phyloP scores from a whole-genome alignment of 1,140 invertebrate genomes.

The Drosophila sproati region DNA sequence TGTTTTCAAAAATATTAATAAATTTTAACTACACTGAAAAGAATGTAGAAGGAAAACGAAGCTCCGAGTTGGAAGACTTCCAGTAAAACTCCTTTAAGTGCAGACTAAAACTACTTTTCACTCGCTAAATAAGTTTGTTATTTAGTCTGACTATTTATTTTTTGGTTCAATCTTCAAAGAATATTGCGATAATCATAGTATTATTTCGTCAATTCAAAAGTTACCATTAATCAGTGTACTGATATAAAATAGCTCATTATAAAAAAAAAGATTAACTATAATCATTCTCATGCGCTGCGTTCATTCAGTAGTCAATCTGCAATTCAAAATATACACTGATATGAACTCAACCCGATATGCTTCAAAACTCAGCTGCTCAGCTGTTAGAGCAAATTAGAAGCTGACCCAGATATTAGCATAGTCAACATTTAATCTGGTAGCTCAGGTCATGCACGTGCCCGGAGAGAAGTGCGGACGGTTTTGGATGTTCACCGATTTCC shows the following conservation, averaged over 20 bases:
- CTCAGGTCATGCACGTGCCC: slow-evolving; percentile 19
- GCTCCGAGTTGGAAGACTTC: too few relatives aligned
- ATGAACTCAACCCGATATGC: slow-evolving; percentile 1
- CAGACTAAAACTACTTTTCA: too few relatives aligned
- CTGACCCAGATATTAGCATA: slow-evolving; percentile 23
- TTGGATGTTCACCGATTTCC: slow-evolving; percentile 30
- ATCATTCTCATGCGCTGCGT: not conserved
- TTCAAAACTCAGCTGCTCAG: not conserved
- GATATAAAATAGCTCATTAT: not conserved
- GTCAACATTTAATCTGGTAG: slow-evolving; percentile 21
- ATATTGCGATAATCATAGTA: too few relatives aligned
- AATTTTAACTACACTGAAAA: too few relatives aligned
- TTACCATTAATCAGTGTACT: too few relatives aligned
- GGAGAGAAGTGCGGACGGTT: slow-evolving; percentile 1
- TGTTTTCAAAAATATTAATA: too few relatives aligned
- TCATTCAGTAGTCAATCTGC: not conserved
- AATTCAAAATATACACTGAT: not conserved
- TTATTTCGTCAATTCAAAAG: too few relatives aligned
- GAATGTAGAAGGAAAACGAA: too few relatives aligned
- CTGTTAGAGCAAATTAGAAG: slow-evolving; percentile 7
- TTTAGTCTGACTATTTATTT: too few relatives aligned
- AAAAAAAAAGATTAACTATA: not conserved
- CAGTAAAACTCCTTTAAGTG: too few relatives aligned
- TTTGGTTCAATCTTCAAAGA: too few relatives aligned
- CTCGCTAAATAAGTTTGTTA: too few relatives aligned